Evolutionary conservation across 2,797 vertebrate species (phyloP), one percentile per base, ranked within the genome.

Genomic region (Decapterus maruadsi): DNA sequence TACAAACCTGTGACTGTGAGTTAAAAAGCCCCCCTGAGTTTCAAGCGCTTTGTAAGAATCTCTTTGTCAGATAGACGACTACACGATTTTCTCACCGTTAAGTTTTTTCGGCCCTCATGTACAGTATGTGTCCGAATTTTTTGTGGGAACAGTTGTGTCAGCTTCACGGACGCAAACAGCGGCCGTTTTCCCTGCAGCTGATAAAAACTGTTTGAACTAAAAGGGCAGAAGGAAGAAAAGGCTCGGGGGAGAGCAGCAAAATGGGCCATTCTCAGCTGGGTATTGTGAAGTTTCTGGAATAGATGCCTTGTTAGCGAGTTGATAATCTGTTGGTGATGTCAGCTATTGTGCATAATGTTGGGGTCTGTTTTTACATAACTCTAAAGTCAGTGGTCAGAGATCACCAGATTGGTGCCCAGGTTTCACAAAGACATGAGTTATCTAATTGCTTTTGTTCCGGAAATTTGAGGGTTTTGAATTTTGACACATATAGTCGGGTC

Each of bases 201-300:
- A 3, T 22, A 14, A 16, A 16, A 26, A 26, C 36, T 11, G 55
- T 34, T 36, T 11, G 17, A 57, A 84, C 72, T 80, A 83, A 40
- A 80, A 86, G 75, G 46, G 20, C 46, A 13, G 12, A 56, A 48
- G 14, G 53, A 63, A 78, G 53, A 72, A 74, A 75, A 70, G 63
- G n/a, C 29, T 72, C 0, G 5, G 57, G 34, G 31, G 69, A 77
- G 22, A 46, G 19, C 54, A 7, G 48, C 40, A n/a, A 66, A 77
- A 78, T 26, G 26, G 67, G 53, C 22, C 22, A 20, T 6, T 64
- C 19, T 73, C 72, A 65, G 4, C 0, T 34, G 66, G 29, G 59
- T 64, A 58, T 75, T 72, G 22, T 1, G 38, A 55, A 5, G 9
- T 69, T 75, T 76, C 78, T 72, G 66, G 46, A 67, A 60, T 6